Conservation (phyloP, 2,113 vertebrate genomes). For the Alectura lathami region DNA sequence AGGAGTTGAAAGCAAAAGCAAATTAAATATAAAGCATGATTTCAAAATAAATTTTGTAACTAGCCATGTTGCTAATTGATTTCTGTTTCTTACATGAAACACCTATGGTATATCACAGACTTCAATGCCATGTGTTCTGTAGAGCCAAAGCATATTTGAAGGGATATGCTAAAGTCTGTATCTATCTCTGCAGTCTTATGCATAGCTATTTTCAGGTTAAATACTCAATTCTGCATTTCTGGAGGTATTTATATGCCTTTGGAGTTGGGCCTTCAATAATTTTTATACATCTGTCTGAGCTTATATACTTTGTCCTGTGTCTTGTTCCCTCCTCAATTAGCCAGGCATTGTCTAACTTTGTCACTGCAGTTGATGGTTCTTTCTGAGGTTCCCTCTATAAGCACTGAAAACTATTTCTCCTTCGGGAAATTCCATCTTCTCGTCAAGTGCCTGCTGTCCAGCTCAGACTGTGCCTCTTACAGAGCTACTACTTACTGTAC, state of each 20-base stretch:
- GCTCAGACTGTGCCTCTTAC: background rate
- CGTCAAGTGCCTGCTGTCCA: background rate
- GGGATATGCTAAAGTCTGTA: background rate
- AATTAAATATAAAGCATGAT: background rate
- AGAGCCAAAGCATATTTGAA: background rate
- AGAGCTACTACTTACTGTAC: background rate
- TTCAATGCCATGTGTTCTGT: background rate
- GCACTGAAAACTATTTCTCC: background rate
- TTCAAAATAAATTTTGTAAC: background rate
- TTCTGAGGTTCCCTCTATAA: background rate
- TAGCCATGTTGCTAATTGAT: background rate
- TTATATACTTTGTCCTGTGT: background rate
- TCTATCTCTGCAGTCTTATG: background rate
- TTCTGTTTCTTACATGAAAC: background rate
- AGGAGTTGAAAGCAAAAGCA: background rate
- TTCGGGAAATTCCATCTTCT: background rate
- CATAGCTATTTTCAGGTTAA: background rate
- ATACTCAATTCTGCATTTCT: background rate
- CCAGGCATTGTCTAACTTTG: background rate
- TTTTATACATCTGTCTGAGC: background rate
- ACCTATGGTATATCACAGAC: background rate
- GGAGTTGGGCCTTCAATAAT: background rate
- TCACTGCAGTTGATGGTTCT: background rate
- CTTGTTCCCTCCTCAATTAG: background rate
- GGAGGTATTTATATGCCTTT: background rate